Percentiles rank a stretch among this genome's conserved stretches.
Conservation (phyloP, 2,797 vertebrate genomes). For the Muscicapa comitata region DNA sequence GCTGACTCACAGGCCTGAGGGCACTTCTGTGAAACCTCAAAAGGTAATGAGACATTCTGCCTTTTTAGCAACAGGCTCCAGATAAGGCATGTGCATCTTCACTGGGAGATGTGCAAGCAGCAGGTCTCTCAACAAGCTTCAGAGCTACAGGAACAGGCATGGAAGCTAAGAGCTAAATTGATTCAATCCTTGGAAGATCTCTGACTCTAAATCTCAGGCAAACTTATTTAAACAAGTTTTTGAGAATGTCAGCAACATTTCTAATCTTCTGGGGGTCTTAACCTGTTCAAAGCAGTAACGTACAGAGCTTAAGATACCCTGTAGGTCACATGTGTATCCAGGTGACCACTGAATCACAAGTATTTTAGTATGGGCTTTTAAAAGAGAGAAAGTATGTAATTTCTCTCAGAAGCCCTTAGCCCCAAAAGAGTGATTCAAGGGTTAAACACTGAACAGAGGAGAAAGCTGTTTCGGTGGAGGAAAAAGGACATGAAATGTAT, state of each 20-base stretch:
- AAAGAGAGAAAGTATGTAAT: background rate
- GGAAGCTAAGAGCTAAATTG: background rate
- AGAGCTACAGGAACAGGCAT: fast-evolving
- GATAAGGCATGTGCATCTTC: background rate
- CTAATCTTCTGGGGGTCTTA: background rate
- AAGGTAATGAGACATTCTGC: background rate
- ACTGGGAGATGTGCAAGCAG: background rate
- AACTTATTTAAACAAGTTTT: background rate
- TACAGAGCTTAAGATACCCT: background rate
- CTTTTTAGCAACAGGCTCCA: background rate
- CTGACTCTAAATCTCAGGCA: background rate
- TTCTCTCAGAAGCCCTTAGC: background rate
- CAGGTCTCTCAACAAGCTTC: background rate
- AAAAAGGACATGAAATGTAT: background rate
- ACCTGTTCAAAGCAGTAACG: background rate
- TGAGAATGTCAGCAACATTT: background rate
- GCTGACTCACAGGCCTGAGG: background rate
- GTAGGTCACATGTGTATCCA: background rate
- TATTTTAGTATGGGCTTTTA: background rate
- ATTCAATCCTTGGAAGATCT: background rate
- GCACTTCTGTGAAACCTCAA: background rate
- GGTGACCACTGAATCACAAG: background rate
- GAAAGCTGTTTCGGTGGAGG: background rate
- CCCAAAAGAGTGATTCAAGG: background rate
- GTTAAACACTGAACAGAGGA: background rate